These are phyloP conservation scores for Ahaetulla prasina DNA, from an alignment of 2,113 vertebrate species.

Conservation along the genomic window DNA sequence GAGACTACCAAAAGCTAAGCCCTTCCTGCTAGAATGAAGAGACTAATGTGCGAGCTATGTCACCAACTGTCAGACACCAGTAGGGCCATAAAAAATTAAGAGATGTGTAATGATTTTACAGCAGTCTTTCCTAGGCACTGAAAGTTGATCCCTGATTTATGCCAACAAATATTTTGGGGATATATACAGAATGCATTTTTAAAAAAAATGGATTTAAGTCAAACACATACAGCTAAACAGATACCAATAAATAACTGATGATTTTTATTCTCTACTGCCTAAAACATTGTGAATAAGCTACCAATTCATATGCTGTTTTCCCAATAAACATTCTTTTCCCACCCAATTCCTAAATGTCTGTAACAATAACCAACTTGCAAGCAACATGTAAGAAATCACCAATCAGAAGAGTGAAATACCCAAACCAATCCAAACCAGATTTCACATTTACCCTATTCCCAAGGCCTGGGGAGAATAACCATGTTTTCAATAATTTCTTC, in stretches of 20 bases:
- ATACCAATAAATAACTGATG: neutral
- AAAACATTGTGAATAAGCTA: neutral
- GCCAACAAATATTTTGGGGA: neutral
- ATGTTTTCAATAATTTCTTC: neutral
- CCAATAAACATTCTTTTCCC: neutral
- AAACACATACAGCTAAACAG: neutral
- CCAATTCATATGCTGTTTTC: no score
- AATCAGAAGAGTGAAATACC: neutral
- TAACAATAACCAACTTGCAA: neutral
- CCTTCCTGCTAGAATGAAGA: neutral
- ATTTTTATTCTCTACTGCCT: neutral
- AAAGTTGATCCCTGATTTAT: conserved; percentile 29
- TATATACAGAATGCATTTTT: neutral
- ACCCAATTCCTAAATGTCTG: neutral
- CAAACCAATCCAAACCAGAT: neutral
- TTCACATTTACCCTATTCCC: neutral
- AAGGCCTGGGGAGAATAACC: neutral
- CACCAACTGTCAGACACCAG: neutral
- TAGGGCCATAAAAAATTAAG: neutral
- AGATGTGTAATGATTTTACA: neutral
- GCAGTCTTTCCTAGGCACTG: neutral
- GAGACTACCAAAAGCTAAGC: neutral
- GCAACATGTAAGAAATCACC: neutral
- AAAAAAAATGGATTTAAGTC: neutral
- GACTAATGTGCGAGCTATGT: neutral